A percentile compares a stretch with the other conserved stretches of the same genome.
Evolutionary conservation across 2,113 vertebrate species (phyloP).

Genomic region (Solea senegalensis): DNA sequence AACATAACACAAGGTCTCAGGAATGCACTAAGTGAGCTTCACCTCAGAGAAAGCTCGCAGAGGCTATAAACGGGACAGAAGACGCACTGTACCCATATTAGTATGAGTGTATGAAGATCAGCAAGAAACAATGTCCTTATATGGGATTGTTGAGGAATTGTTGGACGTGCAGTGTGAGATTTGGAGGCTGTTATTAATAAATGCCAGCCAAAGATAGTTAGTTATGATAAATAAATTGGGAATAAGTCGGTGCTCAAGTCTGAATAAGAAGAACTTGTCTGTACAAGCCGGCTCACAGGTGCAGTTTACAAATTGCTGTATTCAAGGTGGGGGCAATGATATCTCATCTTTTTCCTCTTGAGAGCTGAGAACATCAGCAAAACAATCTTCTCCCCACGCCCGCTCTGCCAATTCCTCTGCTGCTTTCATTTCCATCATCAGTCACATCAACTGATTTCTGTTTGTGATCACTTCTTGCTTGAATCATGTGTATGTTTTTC

Average conservation of each 20-base stretch:
- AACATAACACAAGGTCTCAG: constrained; percentile 63
- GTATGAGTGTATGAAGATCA: constrained; percentile 51
- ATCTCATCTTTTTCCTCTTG: constrained; percentile 38
- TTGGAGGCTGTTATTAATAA: constrained; percentile 13
- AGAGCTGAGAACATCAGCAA: constrained; percentile 33
- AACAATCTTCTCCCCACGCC: constrained; percentile 8
- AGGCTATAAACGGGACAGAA: constrained; percentile 66
- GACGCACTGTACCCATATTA: constrained; percentile 61
- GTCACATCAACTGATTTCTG: constrained; percentile 23
- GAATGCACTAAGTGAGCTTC: constrained; percentile 62
- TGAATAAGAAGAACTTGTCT: constrained; percentile 6
- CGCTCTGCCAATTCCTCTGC: constrained; percentile 25
- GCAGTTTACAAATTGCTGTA: constrained; percentile 19
- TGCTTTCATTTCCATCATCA: constrained; percentile 29
- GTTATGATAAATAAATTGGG: neutral
- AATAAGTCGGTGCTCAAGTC: neutral
- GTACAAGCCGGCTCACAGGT: constrained; percentile 9
- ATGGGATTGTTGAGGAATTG: constrained; percentile 41
- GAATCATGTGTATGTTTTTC: constrained; percentile 1
- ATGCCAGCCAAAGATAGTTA: neutral
- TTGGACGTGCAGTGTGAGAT: neutral
- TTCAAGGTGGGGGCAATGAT: constrained; percentile 19
- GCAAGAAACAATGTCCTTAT: constrained; percentile 58
- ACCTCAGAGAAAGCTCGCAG: constrained; percentile 23
- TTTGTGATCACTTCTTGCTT: neutral